Evolutionary conservation across 1,140 invertebrate genomes (phyloP).

Genomic region (Sipha flava): DNA sequence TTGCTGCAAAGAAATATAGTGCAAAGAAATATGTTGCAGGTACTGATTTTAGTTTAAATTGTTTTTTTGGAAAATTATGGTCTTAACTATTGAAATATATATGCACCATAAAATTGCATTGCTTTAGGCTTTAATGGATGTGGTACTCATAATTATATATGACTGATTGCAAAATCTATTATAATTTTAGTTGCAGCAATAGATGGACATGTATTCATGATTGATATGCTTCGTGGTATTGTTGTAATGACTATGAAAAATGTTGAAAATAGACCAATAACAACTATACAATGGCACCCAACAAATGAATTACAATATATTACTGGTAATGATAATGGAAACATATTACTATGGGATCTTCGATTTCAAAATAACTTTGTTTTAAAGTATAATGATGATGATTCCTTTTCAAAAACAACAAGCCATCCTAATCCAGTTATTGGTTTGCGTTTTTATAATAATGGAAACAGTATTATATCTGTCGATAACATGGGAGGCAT

Average conservation of each 20-base stretch:
- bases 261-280: background rate
- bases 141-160: too few relatives aligned
- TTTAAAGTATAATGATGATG: background rate
- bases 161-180: too few relatives aligned
- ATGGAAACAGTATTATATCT: background rate
- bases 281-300: background rate
- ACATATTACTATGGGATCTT: slow-evolving; percentile 1
- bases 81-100: too few relatives aligned
- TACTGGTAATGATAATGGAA: background rate
- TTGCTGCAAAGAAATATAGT: background rate
- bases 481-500: background rate
- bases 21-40: background rate
- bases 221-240: background rate
- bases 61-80: too few relatives aligned
- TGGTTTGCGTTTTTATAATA: slow-evolving; percentile 2
- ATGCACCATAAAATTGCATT: too few relatives aligned
- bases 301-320: background rate
- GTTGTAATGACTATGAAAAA: background rate
- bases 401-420: background rate
- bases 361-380: background rate
- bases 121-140: too few relatives aligned
- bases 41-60: background rate
- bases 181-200: background rate
- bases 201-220: background rate
- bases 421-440: background rate